phyloP scores from a whole-genome alignment of 2,797 vertebrate genomes.

The Dendrocincla fuliginosa region DNA sequence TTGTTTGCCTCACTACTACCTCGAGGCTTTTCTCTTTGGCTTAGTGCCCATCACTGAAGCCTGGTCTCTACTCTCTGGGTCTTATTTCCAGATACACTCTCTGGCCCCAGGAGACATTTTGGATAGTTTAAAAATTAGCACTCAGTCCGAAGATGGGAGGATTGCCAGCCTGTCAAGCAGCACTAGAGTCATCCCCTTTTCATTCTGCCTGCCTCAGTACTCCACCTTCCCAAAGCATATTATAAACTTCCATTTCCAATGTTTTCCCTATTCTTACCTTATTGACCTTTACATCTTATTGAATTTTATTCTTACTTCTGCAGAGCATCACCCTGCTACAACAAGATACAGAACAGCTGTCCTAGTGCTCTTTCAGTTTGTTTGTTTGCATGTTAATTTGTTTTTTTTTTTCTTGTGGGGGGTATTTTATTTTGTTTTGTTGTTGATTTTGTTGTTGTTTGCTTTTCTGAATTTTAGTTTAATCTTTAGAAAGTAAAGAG shows the following conservation, averaged over 20 bases:
- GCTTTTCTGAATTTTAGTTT: not conserved
- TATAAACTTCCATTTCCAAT: not conserved
- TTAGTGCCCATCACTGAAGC: not conserved
- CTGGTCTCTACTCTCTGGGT: not conserved
- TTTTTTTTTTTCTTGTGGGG: too few species aligned
- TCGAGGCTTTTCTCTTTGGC: not conserved
- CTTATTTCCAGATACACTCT: not conserved
- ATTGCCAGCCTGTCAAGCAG: not conserved
- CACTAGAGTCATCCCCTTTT: not conserved
- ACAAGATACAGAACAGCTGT: not conserved
- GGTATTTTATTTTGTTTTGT: not conserved
- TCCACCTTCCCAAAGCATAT: not conserved
- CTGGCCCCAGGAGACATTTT: not conserved
- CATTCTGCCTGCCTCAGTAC: not conserved
- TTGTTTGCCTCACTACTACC: not conserved
- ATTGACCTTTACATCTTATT: not conserved
- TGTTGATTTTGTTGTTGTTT: not conserved
- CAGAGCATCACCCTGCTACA: not conserved
- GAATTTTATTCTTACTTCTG: conserved; percentile 1
- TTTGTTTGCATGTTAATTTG: not conserved
- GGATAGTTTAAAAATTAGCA: conserved; percentile 13
- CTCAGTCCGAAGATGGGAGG: not conserved
- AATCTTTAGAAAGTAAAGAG: not conserved
- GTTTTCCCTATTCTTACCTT: not conserved
- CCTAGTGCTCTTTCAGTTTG: not conserved